Evolutionary conservation across 2,797 vertebrate genomes (phyloP).

Genomic region (Ispidina picta): DNA sequence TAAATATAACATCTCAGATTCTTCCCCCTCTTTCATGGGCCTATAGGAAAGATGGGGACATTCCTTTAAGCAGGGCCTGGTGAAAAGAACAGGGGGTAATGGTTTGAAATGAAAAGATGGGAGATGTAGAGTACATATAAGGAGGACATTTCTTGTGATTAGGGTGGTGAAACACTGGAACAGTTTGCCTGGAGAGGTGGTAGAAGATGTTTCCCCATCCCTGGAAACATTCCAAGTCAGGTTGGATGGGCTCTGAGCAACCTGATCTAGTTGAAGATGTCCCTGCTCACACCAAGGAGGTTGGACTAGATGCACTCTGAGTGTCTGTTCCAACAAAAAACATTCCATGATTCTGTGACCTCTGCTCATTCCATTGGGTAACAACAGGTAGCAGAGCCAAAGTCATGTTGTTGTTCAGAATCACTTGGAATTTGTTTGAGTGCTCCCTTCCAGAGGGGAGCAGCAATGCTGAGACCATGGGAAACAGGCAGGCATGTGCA

Average conservation of each 20-base stretch:
- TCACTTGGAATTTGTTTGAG: not conserved
- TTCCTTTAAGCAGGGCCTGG: not conserved
- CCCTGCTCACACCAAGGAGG: not conserved
- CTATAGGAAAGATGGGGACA: not conserved
- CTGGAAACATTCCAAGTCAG: not conserved
- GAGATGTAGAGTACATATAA: not conserved
- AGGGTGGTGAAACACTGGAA: not conserved
- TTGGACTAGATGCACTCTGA: not conserved
- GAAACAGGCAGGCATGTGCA: not conserved
- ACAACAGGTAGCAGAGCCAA: not conserved
- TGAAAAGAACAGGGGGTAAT: not conserved
- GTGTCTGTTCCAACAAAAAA: not conserved
- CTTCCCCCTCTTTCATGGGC: not conserved
- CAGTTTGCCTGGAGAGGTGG: not conserved
- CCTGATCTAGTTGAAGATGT: not conserved
- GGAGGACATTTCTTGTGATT: not conserved
- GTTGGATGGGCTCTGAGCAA: not conserved
- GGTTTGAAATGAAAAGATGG: not conserved
- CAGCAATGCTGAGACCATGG: not conserved
- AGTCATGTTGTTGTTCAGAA: not conserved
- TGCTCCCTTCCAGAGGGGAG: fast-evolving
- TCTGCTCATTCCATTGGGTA: not conserved
- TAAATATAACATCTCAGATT: not conserved
- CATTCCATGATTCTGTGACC: not conserved
- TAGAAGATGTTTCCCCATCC: not conserved